A percentile compares a stretch with the other conserved stretches of the same genome.
Conservation (phyloP, 2,113 vertebrate genomes). For the Pelodiscus sinensis region DNA sequence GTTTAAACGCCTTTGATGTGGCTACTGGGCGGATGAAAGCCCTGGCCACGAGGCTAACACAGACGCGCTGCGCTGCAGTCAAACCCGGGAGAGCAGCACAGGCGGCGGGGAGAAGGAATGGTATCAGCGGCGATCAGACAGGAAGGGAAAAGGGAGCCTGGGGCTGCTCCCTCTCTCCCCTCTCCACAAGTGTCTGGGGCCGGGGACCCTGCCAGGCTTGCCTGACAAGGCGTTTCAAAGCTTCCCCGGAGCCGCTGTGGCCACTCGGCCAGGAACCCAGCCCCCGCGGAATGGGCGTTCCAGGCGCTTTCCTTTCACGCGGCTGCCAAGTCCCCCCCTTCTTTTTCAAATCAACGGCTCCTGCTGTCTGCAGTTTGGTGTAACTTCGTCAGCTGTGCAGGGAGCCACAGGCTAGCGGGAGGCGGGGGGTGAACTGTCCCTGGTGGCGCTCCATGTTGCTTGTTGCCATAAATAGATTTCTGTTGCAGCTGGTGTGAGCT, state of each 20-base stretch:
- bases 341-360: not conserved
- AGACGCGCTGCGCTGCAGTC: slow-evolving; percentile 60
- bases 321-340: slow-evolving; percentile 33
- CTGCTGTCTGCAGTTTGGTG: not conserved
- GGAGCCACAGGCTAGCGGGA: not conserved
- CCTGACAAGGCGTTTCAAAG: slow-evolving; percentile 64
- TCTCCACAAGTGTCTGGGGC: slow-evolving; percentile 32
- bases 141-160: slow-evolving; percentile 43
- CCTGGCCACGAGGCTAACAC: slow-evolving; percentile 59
- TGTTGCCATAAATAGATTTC: not conserved
- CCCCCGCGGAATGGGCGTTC: slow-evolving; percentile 61
- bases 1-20: slow-evolving; percentile 67
- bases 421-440: not conserved
- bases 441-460: not conserved
- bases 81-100: slow-evolving; percentile 64
- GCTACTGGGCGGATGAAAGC: slow-evolving; percentile 60
- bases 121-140: slow-evolving; percentile 65
- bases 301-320: slow-evolving; percentile 40
- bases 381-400: not conserved
- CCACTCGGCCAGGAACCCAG: slow-evolving; percentile 42
- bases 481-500: not conserved
- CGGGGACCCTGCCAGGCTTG: slow-evolving; percentile 39
- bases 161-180: slow-evolving; percentile 31
- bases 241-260: slow-evolving; percentile 29
- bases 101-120: slow-evolving; percentile 62